Evolutionary conservation across 2,797 vertebrate genomes (phyloP).

Genomic region (Emydoidea blandingii): DNA sequence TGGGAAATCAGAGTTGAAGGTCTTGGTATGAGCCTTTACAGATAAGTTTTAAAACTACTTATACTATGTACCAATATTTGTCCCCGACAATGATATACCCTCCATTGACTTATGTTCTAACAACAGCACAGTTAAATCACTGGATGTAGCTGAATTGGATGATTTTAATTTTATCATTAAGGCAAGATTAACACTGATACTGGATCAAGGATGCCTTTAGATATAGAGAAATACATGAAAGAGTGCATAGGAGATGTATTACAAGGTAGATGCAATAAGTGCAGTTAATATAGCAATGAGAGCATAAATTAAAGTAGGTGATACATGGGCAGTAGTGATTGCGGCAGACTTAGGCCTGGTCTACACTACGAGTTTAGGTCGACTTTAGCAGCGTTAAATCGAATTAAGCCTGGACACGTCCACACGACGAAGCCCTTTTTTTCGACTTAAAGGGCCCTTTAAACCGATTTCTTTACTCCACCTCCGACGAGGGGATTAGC

Average conservation of each 20-base stretch:
- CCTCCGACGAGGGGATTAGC: too few relatives aligned
- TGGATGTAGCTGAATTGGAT: not conserved
- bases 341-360: not conserved
- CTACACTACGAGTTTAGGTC: too few relatives aligned
- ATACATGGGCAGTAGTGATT: conserved; percentile 21
- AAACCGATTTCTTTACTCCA: too few relatives aligned
- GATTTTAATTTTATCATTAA: conserved; percentile 16
- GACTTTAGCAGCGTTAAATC: too few relatives aligned
- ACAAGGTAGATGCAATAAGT: not conserved
- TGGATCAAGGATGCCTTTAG: not conserved
- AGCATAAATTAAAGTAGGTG: conserved; percentile 23
- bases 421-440: too few relatives aligned
- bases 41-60: not conserved
- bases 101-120: not conserved
- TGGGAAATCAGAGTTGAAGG: not conserved
- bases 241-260: not conserved
- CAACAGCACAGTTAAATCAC: not conserved
- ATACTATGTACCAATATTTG: not conserved
- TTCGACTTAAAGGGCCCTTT: too few relatives aligned
- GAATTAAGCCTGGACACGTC: too few relatives aligned
- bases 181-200: too few relatives aligned
- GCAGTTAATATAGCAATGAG: conserved; percentile 9
- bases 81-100: not conserved
- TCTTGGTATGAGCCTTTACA: not conserved
- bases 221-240: not conserved